Evolutionary conservation across 2,113 vertebrate genomes (phyloP).

Genomic region (Gymnorhina tibicen): DNA sequence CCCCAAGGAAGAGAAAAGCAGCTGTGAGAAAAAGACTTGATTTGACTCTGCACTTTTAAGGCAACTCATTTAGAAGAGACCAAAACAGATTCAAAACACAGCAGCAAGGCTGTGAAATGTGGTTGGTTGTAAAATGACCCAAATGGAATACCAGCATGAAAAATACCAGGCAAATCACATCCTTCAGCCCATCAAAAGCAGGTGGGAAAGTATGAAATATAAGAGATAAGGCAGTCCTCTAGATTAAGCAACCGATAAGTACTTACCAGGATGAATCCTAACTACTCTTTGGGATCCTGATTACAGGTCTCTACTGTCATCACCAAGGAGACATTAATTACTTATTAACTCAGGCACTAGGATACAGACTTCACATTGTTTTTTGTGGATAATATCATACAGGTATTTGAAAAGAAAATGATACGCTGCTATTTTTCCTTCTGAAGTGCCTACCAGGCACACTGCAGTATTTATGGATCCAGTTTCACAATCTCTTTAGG

Average conservation of each 20-base stretch:
- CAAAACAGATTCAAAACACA: neutral
- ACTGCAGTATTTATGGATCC: neutral
- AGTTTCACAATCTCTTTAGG: neutral
- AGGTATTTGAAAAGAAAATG: neutral
- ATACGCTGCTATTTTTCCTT: neutral
- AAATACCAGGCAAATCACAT: neutral
- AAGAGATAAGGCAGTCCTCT: neutral
- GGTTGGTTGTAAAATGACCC: neutral
- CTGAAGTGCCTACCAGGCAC: neutral
- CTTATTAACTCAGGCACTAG: neutral
- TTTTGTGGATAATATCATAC: neutral
- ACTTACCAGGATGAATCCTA: neutral
- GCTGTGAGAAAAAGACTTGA: neutral
- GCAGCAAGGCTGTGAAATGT: neutral
- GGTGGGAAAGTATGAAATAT: neutral
- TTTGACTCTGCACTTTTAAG: neutral
- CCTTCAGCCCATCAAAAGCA: neutral
- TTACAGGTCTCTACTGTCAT: neutral
- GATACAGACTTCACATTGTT: neutral
- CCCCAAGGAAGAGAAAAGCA: neutral
- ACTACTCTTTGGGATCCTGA: neutral
- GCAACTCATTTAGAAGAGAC: neutral
- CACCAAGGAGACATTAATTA: neutral
- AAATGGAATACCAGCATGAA: neutral
- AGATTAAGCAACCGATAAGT: neutral